A percentile compares a stretch with the other conserved stretches of the same genome.
phyloP scores from a whole-genome alignment of 2,113 vertebrate species.

The Siniperca knerii region DNA sequence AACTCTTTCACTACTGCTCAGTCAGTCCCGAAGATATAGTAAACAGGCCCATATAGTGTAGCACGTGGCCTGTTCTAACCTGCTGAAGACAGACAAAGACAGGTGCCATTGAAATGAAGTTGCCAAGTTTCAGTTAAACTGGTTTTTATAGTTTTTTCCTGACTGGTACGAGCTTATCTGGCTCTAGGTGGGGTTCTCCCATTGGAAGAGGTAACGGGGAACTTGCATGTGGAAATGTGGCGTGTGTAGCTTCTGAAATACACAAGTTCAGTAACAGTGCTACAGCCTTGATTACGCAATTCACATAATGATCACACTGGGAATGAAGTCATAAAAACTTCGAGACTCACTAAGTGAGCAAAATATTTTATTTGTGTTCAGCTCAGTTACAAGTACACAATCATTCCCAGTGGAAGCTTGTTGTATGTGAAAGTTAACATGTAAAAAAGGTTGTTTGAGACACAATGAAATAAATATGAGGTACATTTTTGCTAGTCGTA shows the following conservation, averaged over 20 bases:
- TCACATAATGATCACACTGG: not conserved
- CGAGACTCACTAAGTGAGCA: not conserved
- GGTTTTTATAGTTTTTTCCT: constrained; percentile 19
- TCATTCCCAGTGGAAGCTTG: constrained; percentile 7
- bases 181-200: not conserved
- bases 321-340: not conserved
- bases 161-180: not conserved
- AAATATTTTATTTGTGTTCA: constrained; percentile 28
- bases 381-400: constrained; percentile 24
- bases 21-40: not conserved
- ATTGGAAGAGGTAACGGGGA: not conserved
- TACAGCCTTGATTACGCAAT: too few relatives aligned
- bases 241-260: not conserved
- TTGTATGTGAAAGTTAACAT: not conserved
- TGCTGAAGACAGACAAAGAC: not conserved
- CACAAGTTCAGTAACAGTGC: not conserved
- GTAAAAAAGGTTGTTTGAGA: not conserved
- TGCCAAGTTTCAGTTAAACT: constrained; percentile 45
- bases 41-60: not conserved
- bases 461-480: constrained; percentile 51
- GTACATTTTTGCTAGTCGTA: not conserved
- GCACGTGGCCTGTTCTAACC: constrained; percentile 17
- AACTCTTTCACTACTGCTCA: constrained; percentile 15
- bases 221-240: too few relatives aligned
- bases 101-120: not conserved